Evolutionary conservation across 2,797 vertebrate species (phyloP).

Genomic region (Melopsittacus undulatus): DNA sequence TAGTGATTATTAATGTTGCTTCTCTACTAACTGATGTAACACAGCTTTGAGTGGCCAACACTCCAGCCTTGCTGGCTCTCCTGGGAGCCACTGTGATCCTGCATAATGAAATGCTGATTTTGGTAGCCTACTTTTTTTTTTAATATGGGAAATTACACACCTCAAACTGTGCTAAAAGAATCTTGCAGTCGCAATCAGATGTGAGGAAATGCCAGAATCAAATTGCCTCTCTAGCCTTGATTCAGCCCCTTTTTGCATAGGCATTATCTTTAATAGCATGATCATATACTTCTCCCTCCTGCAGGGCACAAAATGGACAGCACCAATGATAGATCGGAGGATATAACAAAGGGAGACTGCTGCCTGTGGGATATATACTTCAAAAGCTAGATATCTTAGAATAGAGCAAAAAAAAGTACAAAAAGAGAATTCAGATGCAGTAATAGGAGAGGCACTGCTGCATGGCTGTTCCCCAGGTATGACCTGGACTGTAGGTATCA

Average conservation of each 20-base stretch:
- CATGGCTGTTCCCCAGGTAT: neutral
- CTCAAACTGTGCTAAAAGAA: constrained; percentile 27
- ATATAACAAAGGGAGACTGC: neutral
- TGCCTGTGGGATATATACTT: neutral
- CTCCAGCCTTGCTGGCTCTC: accelerated
- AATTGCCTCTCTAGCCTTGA: constrained; percentile 53
- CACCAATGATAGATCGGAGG: neutral
- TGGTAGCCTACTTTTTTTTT: neutral
- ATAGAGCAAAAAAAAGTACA: neutral
- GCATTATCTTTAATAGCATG: constrained; percentile 50
- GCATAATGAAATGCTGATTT: neutral
- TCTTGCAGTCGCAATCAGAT: constrained; percentile 40
- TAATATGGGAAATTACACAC: constrained; percentile 11
- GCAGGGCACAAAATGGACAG: neutral
- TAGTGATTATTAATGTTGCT: neutral
- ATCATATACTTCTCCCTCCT: constrained; percentile 39
- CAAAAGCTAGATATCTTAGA: neutral
- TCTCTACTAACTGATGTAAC: neutral
- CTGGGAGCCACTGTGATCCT: neutral
- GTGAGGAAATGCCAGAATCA: constrained; percentile 23
- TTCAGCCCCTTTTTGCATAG: constrained; percentile 51
- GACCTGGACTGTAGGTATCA: neutral
- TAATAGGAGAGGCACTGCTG: neutral
- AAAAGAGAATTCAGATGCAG: neutral
- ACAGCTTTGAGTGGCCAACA: neutral